Conservation (phyloP, 2,113 vertebrate genomes). For the Ifrita kowaldi region DNA sequence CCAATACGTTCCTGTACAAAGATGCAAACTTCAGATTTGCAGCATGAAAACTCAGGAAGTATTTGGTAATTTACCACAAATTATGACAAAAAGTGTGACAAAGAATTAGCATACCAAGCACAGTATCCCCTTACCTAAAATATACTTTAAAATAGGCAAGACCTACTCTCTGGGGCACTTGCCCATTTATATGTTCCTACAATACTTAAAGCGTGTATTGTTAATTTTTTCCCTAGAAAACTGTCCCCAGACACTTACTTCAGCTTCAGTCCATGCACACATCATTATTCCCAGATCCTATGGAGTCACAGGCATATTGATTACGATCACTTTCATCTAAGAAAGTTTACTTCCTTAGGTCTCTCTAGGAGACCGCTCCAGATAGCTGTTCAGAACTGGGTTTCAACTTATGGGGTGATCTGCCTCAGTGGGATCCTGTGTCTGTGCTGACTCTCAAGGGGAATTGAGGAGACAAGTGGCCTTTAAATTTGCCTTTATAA, state of each 20-base stretch:
- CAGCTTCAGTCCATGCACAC: background rate
- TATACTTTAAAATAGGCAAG: background rate
- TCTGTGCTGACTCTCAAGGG: background rate
- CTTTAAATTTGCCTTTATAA: background rate
- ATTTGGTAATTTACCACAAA: background rate
- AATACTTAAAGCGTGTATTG: background rate
- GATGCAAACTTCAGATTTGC: background rate
- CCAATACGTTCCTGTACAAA: background rate
- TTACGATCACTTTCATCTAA: background rate
- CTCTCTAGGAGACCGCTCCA: background rate
- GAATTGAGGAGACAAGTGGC: background rate
- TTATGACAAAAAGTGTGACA: background rate
- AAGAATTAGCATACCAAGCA: background rate
- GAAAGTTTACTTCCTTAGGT: background rate
- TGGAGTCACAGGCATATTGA: background rate
- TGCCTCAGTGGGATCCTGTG: background rate
- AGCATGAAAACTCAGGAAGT: background rate
- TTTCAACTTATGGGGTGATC: background rate
- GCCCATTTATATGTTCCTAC: background rate
- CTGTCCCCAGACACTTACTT: background rate
- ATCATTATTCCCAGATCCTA: background rate
- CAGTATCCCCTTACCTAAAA: background rate
- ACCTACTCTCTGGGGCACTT: background rate
- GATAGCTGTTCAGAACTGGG: background rate
- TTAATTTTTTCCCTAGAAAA: background rate